Evolutionary conservation across 1,140 invertebrate genomes (phyloP).

Genomic region (Sarcophaga bullata): DNA sequence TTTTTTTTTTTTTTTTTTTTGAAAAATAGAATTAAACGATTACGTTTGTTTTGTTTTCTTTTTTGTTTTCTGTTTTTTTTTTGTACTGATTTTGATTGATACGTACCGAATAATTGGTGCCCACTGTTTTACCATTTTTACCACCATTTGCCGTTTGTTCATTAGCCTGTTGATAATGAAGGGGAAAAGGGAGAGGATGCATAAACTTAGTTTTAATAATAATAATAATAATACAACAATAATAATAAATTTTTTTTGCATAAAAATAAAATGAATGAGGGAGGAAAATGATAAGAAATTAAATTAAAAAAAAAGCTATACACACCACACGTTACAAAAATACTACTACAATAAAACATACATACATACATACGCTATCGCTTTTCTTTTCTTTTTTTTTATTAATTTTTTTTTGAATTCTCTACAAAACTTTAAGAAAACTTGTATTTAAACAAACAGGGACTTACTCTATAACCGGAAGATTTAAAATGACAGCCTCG

Average conservation of each 20-base stretch:
- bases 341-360: background rate
- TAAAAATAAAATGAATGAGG: conserved; percentile 18
- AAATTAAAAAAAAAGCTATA: conserved; percentile 2
- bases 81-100: conserved; percentile 65
- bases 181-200: conserved; percentile 64
- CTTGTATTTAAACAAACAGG: background rate
- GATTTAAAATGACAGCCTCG: conserved; percentile 98
- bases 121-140: conserved; percentile 66
- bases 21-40: background rate
- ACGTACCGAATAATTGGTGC: conserved; percentile 67
- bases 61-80: background rate
- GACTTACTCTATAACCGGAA: conserved; percentile 94
- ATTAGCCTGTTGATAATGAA: conserved; percentile 63
- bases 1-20: background rate
- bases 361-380: too few relatives aligned
- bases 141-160: conserved; percentile 64
- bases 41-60: background rate
- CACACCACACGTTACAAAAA: background rate
- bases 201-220: conserved; percentile 48
- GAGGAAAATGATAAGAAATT: conserved; percentile 28
- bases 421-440: background rate
- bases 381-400: background rate
- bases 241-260: background rate
- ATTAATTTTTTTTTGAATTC: background rate
- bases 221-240: background rate